Evolutionary conservation across 64 coral and sea anemone genomes (phyloP), one percentile per base, ranked within the genome.

Genomic region (Dendronephthya gigantea): DNA sequence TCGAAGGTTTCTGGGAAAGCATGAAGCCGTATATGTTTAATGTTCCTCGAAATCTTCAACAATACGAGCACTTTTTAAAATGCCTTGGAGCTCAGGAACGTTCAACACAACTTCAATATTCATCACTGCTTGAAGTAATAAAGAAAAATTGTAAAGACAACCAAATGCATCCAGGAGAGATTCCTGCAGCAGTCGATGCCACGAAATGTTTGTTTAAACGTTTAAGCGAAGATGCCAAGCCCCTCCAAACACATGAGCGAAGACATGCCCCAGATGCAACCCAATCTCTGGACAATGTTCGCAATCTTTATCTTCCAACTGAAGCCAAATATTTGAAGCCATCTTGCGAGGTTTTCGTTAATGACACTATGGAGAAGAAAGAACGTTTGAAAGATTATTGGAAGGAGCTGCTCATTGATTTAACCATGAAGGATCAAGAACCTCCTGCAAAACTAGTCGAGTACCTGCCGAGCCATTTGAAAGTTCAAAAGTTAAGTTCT

Each of bases 111-210:
- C 39, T 69, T 22, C 95, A 98, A 65, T 98, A 89, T 50, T 92
- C 92, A n/a, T 87, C 84, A 47, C 88, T 98, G 32, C 82, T 98
- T 23, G 87, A 88, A 85, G 85, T 89, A 76, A 72, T 98, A 7
- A 98, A 98, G 49, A 92, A 91, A 50, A 85, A 88, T 23, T 98
- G 91, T 82, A 40, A 93, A 74, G 92, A 98, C 23, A 93, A 98
- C 27, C 92, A 88, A 58, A 98, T 98, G 95, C 92, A 98, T 52
- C 95, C 95, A 2, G 93, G 91, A 41, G 92, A 98, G 68, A 88
- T 93, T 74, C 52, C 72, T 62, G 30, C 32, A 2, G 72, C 72
- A 79, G 28, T 33, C 13, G 28, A 12, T 8, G 72, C 28, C 0
- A 79, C 72, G 7, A 34, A 39, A 79, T 19, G 72, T 34, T 34